phyloP scores from a whole-genome alignment of 2,113 vertebrate genomes.

The Pampusana beccarii region DNA sequence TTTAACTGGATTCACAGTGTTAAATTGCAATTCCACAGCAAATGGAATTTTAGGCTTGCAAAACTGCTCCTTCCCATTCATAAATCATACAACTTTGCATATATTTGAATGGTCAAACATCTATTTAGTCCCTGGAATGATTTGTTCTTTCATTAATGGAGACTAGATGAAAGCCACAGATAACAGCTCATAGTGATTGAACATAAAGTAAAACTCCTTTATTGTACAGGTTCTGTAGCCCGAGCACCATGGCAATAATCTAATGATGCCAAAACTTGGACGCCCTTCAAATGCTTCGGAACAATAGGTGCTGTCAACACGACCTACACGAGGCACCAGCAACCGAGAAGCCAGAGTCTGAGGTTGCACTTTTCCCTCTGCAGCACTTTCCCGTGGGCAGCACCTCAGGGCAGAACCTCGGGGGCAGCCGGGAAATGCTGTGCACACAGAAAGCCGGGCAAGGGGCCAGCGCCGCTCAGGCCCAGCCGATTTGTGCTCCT shows the following conservation, averaged over 20 bases:
- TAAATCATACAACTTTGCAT: slow-evolving; percentile 64
- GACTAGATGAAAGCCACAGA: slow-evolving; percentile 69
- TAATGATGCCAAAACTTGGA: slow-evolving; percentile 71
- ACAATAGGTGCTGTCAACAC: slow-evolving; percentile 60
- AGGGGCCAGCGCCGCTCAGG: accelerated
- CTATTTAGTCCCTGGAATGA: slow-evolving; percentile 41
- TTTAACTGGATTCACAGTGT: neutral
- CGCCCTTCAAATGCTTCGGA: slow-evolving; percentile 49
- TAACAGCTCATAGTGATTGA: slow-evolving; percentile 45
- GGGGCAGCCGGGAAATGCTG: neutral
- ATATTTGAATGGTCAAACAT: slow-evolving; percentile 49
- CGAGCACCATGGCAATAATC: slow-evolving; percentile 59
- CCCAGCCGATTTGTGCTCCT: neutral
- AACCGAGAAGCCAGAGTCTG: neutral
- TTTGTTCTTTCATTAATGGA: slow-evolving; percentile 67
- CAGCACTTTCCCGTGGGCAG: neutral
- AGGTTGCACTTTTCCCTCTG: neutral
- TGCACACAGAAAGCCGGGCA: neutral
- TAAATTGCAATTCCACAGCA: slow-evolving; percentile 48
- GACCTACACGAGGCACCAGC: neutral
- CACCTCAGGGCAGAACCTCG: neutral
- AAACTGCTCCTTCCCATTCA: slow-evolving; percentile 38
- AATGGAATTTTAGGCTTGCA: slow-evolving; percentile 40
- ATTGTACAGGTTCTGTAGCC: slow-evolving; percentile 41
- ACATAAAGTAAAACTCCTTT: slow-evolving; percentile 54